A percentile compares a stretch with the other conserved stretches of the same genome.
These are phyloP conservation scores for Sialis lutaria DNA, from an alignment of 2,888 invertebrate genomes.

Conservation along the genomic window DNA sequence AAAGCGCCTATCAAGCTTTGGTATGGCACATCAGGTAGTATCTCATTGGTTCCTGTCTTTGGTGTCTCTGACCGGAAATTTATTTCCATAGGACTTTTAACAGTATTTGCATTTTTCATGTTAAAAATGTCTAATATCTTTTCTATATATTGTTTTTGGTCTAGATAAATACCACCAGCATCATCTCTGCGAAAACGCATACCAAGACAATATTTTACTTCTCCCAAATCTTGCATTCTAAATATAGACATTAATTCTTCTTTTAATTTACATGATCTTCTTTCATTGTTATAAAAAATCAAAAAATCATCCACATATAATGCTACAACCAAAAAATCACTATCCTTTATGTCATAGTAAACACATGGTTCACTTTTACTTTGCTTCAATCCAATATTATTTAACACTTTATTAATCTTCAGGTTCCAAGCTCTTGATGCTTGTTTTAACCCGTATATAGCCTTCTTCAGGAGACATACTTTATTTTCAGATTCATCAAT, in stretches of 20 bases:
- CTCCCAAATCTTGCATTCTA: neutral
- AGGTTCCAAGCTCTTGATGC: neutral
- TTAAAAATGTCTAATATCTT: conserved; percentile 5
- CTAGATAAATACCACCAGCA: conserved; percentile 6
- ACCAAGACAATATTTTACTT: conserved; percentile 5
- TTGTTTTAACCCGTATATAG: neutral
- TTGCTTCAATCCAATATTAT: neutral
- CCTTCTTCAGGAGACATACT: neutral
- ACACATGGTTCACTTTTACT: conserved; percentile 11
- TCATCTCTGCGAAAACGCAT: conserved; percentile 2
- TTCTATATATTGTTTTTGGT: conserved; percentile 5
- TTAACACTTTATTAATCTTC: too few species aligned
- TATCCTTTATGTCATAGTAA: conserved; percentile 6
- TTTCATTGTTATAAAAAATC: conserved; percentile 6
- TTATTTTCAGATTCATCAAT: neutral
- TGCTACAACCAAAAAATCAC: conserved; percentile 7
- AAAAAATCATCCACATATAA: conserved; percentile 12
- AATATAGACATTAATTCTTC: conserved; percentile 5
- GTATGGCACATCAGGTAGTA: too few species aligned
- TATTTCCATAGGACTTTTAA: too few species aligned
- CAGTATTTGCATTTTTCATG: conserved; percentile 8
- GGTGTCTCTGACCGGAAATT: too few species aligned
- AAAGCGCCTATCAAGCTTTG: neutral
- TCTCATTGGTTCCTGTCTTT: too few species aligned
- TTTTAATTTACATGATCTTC: conserved; percentile 6